Evolutionary conservation across 2,797 vertebrate species (phyloP), one percentile per base, ranked within the genome.

Genomic region (Ceyx erithaca): DNA sequence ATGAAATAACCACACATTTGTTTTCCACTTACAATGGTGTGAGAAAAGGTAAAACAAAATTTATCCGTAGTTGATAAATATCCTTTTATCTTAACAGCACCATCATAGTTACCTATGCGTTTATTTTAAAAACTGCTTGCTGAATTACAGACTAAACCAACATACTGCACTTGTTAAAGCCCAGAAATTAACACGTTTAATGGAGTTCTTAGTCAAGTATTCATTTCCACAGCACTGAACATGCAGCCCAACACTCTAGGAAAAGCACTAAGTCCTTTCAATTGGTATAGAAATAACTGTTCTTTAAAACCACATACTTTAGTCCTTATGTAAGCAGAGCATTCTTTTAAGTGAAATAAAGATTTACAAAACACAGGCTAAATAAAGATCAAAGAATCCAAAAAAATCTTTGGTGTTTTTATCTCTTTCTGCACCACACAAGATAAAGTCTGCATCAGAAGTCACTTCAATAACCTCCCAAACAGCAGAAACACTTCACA

Each of bases 381-480:
- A 94, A 92, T 80, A 82, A 87, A 75, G 80, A 94, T 52, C 54
- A 91, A 18, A 81, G 43, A 91, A 86, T n/a, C 40, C 85, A 40
- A 84, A 72, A 87, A 87, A 63, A 6, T 10, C 55, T 81, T 26
- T 5, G 6, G 22, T 76, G 76, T 84, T 87, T 90, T 89, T 91
- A 71, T 85, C 80, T 80, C 30, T 28, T 85, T 49, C 85, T 92
- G 54, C 33, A 63, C 62, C 30, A 35, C 26, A 28, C 12, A 85
- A 85, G 43, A 85, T 51, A 83, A 89, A 87, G 26, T 48, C 62
- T 35, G 16, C 31, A 58, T 61, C 41, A 87, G 69, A 90, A 85
- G 9, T 17, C 35, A n/a, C 72, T 61, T 71, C 62, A 76, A 35
- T 14, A 87, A 58, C 69, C 57, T 57, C 33, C 23, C 12, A 78